Conservation (phyloP, 2,888 invertebrate genomes). For the Thysanoteuthis rhombus region DNA sequence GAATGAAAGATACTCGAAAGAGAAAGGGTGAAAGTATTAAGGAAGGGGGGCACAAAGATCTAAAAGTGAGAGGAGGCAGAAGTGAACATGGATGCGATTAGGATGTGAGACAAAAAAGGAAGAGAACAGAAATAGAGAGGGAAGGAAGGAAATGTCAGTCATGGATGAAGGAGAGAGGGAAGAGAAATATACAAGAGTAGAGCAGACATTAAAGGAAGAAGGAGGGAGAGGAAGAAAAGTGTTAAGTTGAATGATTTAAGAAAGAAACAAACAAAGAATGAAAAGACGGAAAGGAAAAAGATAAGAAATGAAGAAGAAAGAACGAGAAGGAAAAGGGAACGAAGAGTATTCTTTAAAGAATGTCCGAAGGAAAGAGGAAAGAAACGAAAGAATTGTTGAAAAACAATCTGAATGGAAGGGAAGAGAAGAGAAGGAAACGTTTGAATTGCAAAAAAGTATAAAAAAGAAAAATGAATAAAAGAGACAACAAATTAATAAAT, state of each 20-base stretch:
- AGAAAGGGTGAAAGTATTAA: no score
- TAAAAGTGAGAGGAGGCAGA: no score
- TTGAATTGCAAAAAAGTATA: no score
- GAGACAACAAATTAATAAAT: background rate
- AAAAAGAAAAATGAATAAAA: no score
- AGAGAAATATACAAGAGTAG: background rate
- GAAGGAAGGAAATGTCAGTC: background rate
- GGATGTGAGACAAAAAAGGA: no score
- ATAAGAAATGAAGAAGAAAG: background rate
- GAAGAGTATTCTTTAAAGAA: background rate
- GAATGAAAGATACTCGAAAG: no score
- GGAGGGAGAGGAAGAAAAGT: no score
- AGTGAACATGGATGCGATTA: no score
- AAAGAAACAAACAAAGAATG: background rate
- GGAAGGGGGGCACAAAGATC: no score
- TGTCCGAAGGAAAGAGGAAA: background rate
- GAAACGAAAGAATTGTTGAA: background rate
- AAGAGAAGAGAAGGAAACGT: background rate
- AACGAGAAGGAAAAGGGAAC: background rate
- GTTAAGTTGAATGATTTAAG: background rate
- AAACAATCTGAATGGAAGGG: background rate
- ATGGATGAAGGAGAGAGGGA: background rate
- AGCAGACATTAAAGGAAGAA: background rate
- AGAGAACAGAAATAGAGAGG: background rate
- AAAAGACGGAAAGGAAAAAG: background rate